Percentiles rank a stretch among this genome's conserved stretches.
phyloP scores from a whole-genome alignment of 2,113 vertebrate genomes.

The Labrus mixtus region DNA sequence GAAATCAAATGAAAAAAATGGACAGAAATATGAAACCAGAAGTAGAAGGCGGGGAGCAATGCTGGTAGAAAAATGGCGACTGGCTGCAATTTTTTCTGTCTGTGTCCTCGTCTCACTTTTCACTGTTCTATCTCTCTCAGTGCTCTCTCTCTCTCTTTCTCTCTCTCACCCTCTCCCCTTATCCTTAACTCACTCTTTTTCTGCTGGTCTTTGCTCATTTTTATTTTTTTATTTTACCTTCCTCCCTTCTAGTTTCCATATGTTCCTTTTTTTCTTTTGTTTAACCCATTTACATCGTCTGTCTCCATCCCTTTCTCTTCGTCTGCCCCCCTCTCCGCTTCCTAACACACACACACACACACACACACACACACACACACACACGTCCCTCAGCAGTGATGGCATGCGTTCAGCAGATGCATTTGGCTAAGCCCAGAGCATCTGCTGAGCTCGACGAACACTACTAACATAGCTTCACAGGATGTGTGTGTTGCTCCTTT shows the following conservation, averaged over 20 bases:
- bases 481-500: slow-evolving; percentile 27
- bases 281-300: slow-evolving; percentile 43
- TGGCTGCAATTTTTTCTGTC: slow-evolving; percentile 38
- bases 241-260: slow-evolving; percentile 2
- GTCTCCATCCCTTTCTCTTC: slow-evolving; percentile 41
- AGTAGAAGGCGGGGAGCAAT: slow-evolving; percentile 37
- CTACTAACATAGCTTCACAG: slow-evolving; percentile 64
- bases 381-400: slow-evolving; percentile 53
- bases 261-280: background rate
- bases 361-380: background rate
- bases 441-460: slow-evolving; percentile 72
- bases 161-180: slow-evolving; percentile 5
- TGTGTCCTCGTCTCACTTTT: slow-evolving; percentile 72
- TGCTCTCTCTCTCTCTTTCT: slow-evolving; percentile 4
- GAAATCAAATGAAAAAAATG: slow-evolving; percentile 10
- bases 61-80: slow-evolving; percentile 67
- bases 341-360: background rate
- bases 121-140: slow-evolving; percentile 42
- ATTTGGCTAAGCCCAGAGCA: slow-evolving; percentile 70
- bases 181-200: background rate
- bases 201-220: background rate
- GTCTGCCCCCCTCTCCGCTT: slow-evolving; percentile 36
- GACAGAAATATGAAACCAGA: slow-evolving; percentile 32
- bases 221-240: background rate
- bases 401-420: slow-evolving; percentile 64